Evolutionary conservation across 2,113 vertebrate genomes (phyloP).

Genomic region (Carettochelys insculpta): DNA sequence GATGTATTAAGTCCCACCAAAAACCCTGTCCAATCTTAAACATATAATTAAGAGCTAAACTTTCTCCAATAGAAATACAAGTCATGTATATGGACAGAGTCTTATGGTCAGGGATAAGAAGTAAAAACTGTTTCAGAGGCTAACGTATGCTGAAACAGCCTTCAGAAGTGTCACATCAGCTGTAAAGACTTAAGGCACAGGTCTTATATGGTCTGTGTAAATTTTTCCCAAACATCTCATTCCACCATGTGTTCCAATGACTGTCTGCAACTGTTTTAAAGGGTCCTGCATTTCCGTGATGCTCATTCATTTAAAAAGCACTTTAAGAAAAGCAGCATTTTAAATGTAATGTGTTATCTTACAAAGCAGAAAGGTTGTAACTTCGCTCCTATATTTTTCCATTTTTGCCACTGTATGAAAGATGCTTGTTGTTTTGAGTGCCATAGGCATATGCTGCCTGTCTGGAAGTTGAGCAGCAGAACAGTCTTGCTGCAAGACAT

Average conservation of each 20-base stretch:
- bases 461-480: not conserved
- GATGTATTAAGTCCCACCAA: not conserved
- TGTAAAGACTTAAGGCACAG: not conserved
- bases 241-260: not conserved
- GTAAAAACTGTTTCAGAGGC: slow-evolving; percentile 40
- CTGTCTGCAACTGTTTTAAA: not conserved
- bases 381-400: not conserved
- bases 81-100: slow-evolving; percentile 15
- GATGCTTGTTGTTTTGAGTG: not conserved
- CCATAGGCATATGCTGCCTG: not conserved
- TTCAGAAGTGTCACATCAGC: not conserved
- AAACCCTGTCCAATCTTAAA: slow-evolving; percentile 23
- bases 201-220: not conserved
- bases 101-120: slow-evolving; percentile 11
- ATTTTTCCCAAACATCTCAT: slow-evolving; percentile 21
- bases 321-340: not conserved
- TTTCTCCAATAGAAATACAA: slow-evolving; percentile 62
- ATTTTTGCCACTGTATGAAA: not conserved
- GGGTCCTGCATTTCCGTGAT: not conserved
- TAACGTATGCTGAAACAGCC: not conserved
- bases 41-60: slow-evolving; percentile 39
- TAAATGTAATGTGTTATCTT: not conserved
- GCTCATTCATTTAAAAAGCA: not conserved
- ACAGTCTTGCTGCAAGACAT: not conserved
- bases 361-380: slow-evolving; percentile 33